phyloP scores from a whole-genome alignment of 2,797 vertebrate species.

The Bryconaethiops microstoma region DNA sequence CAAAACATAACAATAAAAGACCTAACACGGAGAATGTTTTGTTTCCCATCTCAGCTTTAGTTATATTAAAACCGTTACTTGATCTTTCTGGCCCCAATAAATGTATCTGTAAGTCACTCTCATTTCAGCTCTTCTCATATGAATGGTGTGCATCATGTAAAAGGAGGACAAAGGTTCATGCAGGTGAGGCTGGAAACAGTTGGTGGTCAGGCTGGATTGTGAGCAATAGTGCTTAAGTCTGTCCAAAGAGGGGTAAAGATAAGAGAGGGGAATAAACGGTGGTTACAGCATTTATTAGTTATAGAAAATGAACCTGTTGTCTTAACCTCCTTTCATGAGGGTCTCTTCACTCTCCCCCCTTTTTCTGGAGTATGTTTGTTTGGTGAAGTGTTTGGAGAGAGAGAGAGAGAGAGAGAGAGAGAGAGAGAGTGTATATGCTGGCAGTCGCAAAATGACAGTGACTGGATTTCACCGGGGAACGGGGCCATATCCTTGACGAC shows the following conservation, averaged over 20 bases:
- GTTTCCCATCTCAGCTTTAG: neutral
- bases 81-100: neutral
- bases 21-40: neutral
- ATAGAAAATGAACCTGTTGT: neutral
- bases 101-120: neutral
- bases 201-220: neutral
- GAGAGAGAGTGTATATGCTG: conserved; percentile 6
- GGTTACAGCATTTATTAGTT: neutral
- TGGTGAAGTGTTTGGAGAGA: conserved; percentile 26
- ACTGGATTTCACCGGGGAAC: conserved; percentile 33
- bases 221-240: neutral
- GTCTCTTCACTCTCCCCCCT: neutral
- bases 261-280: neutral
- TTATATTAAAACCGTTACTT: conserved; percentile 17
- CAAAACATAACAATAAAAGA: conserved; percentile 26
- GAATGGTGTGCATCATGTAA: neutral
- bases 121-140: neutral
- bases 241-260: neutral
- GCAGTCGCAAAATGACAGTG: conserved; percentile 19
- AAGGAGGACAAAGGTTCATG: neutral
- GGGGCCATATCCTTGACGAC: conserved; percentile 28
- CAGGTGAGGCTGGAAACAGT: too few species aligned
- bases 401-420: conserved; percentile 19
- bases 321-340: neutral
- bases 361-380: conserved; percentile 24